These are phyloP conservation scores for Gobionotothen gibberifrons DNA, from an alignment of 2,797 vertebrate genomes.

Conservation along the genomic window DNA sequence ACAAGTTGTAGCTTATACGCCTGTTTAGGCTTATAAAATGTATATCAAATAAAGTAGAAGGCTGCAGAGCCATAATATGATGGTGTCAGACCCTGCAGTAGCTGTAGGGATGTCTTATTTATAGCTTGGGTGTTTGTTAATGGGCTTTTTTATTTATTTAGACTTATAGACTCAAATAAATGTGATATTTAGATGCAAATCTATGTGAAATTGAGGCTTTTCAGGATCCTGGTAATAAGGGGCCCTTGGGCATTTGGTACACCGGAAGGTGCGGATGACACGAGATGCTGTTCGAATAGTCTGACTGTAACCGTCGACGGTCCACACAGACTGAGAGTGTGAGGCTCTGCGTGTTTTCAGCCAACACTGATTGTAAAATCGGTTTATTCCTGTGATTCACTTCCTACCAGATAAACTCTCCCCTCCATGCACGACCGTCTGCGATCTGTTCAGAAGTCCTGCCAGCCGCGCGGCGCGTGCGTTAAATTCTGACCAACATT, in stretches of 20 bases:
- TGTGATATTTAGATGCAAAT: constrained; percentile 47
- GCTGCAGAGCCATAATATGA: neutral
- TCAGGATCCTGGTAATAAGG: constrained; percentile 15
- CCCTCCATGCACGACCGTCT: constrained; percentile 46
- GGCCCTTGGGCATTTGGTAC: constrained; percentile 11
- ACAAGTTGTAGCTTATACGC: neutral
- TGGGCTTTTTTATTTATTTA: neutral
- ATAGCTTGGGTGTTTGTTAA: neutral
- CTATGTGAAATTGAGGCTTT: constrained; percentile 5
- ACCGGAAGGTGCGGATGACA: constrained; percentile 22
- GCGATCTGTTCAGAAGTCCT: constrained; percentile 61
- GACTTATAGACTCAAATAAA: neutral
- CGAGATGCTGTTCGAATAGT: neutral
- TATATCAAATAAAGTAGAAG: neutral
- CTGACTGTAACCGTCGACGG: neutral
- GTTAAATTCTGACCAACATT: constrained; percentile 80
- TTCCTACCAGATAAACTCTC: constrained; percentile 28
- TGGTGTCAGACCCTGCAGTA: constrained; percentile 5
- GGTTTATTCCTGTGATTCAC: constrained; percentile 32
- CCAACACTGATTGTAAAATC: constrained; percentile 1
- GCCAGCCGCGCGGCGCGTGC: constrained; percentile 68
- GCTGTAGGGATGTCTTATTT: constrained; percentile 12
- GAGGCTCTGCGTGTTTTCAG: constrained; percentile 24
- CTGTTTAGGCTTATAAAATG: neutral
- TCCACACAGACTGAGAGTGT: neutral